A percentile compares a stretch with the other conserved stretches of the same genome.
Evolutionary conservation across 2,797 vertebrate species (phyloP).

Genomic region (Spinibarbus caldwelli): DNA sequence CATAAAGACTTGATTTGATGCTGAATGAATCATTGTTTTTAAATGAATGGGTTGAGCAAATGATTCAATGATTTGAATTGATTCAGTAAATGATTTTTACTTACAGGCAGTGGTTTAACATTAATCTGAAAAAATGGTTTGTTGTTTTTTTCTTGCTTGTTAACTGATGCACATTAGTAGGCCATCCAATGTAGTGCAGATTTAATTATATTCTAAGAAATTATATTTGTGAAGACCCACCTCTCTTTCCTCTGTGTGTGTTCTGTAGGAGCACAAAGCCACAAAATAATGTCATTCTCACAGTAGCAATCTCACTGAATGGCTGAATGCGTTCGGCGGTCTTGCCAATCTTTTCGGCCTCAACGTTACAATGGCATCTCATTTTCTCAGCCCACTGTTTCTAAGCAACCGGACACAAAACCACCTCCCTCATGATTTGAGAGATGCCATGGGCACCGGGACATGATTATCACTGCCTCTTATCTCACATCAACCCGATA

Average conservation of each 20-base stretch:
- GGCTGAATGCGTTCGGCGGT: slow-evolving; percentile 27
- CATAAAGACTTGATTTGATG: not conserved
- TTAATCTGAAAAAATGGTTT: not conserved
- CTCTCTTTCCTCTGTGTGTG: slow-evolving; percentile 1
- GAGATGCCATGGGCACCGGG: slow-evolving; percentile 55
- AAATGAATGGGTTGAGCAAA: not conserved
- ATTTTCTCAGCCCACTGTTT: slow-evolving; percentile 54
- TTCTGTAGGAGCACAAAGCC: slow-evolving; percentile 12
- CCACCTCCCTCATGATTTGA: slow-evolving; percentile 45
- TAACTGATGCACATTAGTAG: not conserved
- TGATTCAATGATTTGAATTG: not conserved
- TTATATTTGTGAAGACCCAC: not conserved
- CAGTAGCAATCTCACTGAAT: slow-evolving; percentile 46
- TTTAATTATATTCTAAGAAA: not conserved
- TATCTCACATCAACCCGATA: slow-evolving; percentile 56
- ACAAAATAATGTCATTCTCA: slow-evolving; percentile 35
- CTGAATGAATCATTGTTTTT: not conserved
- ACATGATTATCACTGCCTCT: slow-evolving; percentile 51
- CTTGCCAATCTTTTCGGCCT: slow-evolving; percentile 49
- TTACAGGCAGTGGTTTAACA: not conserved
- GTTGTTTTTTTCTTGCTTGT: not conserved
- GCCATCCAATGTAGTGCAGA: not conserved
- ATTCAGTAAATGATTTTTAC: not conserved
- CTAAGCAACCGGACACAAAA: slow-evolving; percentile 60
- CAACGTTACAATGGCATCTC: slow-evolving; percentile 41